Conservation (phyloP, 2,113 vertebrate species). For the Stegastes partitus region DNA sequence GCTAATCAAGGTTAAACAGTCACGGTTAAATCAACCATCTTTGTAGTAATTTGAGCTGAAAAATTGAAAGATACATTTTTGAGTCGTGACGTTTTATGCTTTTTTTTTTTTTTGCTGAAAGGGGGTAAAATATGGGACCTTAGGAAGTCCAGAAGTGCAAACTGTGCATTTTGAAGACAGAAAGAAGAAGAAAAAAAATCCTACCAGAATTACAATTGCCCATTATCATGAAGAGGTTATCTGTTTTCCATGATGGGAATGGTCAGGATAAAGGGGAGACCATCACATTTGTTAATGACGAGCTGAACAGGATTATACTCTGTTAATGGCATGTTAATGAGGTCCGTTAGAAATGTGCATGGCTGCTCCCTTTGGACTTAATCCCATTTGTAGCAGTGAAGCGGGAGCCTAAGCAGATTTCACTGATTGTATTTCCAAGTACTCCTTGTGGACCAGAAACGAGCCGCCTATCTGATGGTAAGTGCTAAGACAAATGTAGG, state of each 20-base stretch:
- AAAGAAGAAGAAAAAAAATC: neutral
- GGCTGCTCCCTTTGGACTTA: conserved; percentile 46
- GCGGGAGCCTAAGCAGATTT: conserved; percentile 56
- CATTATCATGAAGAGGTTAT: neutral
- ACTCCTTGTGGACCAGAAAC: conserved; percentile 23
- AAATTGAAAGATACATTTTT: no score
- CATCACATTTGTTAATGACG: conserved; percentile 20
- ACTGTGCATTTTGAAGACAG: neutral
- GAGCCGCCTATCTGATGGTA: conserved; percentile 5
- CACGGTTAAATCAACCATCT: no score
- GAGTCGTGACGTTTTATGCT: no score
- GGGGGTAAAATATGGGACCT: no score
- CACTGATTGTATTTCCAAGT: conserved; percentile 54
- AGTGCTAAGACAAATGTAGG: conserved; percentile 35
- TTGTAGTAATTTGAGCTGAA: no score
- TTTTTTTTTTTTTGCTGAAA: no score
- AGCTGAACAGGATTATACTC: conserved; percentile 28
- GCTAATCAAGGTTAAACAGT: no score
- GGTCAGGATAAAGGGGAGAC: neutral
- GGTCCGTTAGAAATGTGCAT: conserved; percentile 31
- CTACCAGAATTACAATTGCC: neutral
- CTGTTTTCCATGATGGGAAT: neutral
- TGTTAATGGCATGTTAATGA: conserved; percentile 57
- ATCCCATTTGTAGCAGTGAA: conserved; percentile 62
- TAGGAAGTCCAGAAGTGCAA: no score